Conservation (phyloP, 2,888 invertebrate species). For the Rhagonycha lutea region DNA sequence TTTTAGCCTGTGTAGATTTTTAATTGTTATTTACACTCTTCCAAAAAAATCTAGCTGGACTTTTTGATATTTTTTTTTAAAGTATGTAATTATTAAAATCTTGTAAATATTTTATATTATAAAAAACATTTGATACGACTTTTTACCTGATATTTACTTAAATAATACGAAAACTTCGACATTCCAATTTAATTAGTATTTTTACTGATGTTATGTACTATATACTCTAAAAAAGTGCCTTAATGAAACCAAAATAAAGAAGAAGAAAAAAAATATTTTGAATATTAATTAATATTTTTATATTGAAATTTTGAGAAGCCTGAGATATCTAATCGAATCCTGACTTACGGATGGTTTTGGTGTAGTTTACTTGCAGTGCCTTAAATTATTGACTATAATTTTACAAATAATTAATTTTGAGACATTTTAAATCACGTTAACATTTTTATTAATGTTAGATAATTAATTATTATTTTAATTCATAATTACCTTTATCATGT, state of each 20-base stretch:
- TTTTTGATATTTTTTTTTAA: background rate
- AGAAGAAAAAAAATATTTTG: background rate
- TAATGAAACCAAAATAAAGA: background rate
- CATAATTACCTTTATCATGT: constrained; percentile 7
- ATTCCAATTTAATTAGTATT: constrained; percentile 5
- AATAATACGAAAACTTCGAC: background rate
- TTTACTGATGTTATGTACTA: background rate
- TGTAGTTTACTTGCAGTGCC: constrained; percentile 3
- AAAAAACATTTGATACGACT: background rate
- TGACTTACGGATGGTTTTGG: background rate
- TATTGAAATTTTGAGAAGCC: background rate
- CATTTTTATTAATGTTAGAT: constrained; percentile 4
- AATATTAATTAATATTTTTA: background rate
- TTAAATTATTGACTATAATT: constrained; percentile 1
- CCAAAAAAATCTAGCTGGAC: background rate
- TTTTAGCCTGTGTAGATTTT: background rate
- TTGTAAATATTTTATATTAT: background rate
- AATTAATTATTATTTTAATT: constrained; percentile 2
- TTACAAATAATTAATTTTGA: background rate
- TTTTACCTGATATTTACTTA: constrained; percentile 4
- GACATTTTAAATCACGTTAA: constrained; percentile 1
- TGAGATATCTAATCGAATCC: background rate
- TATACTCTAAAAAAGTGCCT: constrained; percentile 7
- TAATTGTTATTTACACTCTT: background rate
- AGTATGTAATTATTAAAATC: background rate